Conservation (phyloP, 2,113 vertebrate species). For the Oenanthe melanoleuca region DNA sequence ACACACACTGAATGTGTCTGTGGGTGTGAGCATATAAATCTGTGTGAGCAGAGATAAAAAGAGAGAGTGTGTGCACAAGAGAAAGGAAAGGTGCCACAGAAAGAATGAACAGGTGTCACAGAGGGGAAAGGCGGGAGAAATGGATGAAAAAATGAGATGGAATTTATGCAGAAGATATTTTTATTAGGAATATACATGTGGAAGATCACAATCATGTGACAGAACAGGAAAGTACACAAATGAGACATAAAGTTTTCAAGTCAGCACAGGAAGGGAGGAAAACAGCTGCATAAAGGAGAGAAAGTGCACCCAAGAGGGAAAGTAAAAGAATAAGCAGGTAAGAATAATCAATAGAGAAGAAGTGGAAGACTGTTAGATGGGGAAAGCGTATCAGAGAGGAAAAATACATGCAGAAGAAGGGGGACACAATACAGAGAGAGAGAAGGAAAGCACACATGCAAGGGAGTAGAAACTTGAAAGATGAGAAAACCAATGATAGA, state of each 20-base stretch:
- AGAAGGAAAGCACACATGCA: neutral
- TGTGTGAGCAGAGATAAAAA: neutral
- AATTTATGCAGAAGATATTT: neutral
- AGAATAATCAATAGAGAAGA: neutral
- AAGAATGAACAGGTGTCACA: neutral
- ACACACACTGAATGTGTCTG: neutral
- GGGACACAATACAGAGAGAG: neutral
- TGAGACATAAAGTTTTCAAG: neutral
- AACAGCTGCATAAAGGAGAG: neutral
- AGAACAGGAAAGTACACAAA: neutral
- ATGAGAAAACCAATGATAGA: accelerated
- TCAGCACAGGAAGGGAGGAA: neutral
- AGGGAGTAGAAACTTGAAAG: neutral
- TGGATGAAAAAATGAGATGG: neutral
- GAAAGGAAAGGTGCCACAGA: neutral
- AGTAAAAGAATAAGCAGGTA: neutral
- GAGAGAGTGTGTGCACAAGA: neutral
- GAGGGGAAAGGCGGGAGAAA: neutral
- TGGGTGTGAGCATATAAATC: neutral
- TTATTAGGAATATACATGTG: neutral
- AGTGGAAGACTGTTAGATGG: neutral
- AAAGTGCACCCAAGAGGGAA: neutral
- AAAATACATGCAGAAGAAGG: neutral
- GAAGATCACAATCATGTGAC: neutral
- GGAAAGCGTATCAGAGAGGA: neutral